Conservation (phyloP, 2,113 vertebrate species). For the Sinocyclocheilus rhinocerous region DNA sequence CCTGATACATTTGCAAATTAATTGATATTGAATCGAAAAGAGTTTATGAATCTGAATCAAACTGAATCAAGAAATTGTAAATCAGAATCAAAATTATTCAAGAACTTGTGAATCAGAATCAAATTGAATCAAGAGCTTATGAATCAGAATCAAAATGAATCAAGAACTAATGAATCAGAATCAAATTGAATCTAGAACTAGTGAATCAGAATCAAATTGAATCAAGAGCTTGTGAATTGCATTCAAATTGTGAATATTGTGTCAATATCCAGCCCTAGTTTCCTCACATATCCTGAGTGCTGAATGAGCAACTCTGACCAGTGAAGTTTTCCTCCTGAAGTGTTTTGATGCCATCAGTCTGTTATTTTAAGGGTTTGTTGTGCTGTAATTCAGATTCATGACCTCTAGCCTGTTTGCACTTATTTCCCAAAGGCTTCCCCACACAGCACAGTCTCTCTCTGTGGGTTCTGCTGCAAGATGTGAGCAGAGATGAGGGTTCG, state of each 20-base stretch:
- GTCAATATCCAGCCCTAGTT: background rate
- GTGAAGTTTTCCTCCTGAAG: background rate
- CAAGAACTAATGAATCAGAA: background rate
- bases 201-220: background rate
- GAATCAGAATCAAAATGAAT: background rate
- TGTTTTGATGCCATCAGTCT: slow-evolving; percentile 25
- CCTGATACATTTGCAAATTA: too few relatives aligned
- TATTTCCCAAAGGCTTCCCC: slow-evolving; percentile 20
- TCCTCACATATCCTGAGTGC: background rate
- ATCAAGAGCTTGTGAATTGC: background rate
- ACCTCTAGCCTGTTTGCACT: slow-evolving; percentile 14
- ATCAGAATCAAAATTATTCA: too few relatives aligned
- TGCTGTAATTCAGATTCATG: slow-evolving; percentile 31
- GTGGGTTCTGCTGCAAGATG: background rate
- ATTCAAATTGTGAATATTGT: background rate
- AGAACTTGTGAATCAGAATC: too few relatives aligned
- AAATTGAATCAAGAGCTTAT: too few relatives aligned
- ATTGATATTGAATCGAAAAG: too few relatives aligned
- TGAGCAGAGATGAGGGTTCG: slow-evolving; percentile 8
- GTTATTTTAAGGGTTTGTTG: slow-evolving; percentile 15
- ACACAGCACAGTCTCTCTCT: background rate
- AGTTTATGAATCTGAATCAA: too few relatives aligned
- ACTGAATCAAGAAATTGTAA: too few relatives aligned
- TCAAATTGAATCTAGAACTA: background rate
- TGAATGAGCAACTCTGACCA: background rate